Conservation (phyloP, 2,797 vertebrate species). For the Catharus ustulatus region DNA sequence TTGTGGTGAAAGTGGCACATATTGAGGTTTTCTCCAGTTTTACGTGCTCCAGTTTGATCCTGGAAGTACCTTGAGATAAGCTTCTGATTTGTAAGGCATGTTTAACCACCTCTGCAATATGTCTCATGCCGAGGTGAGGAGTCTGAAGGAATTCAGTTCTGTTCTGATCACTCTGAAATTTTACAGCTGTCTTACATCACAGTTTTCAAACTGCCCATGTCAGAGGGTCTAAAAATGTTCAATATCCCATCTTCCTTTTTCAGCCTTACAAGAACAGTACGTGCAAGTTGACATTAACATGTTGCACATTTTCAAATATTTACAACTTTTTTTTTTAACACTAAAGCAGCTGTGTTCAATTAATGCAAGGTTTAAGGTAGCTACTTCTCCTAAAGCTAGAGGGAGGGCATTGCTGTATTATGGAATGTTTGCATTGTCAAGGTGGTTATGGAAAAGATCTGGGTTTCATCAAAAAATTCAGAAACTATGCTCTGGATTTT, state of each 20-base stretch:
- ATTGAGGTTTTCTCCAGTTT: neutral
- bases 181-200: neutral
- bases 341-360: neutral
- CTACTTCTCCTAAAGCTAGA: neutral
- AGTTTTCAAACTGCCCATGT: neutral
- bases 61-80: neutral
- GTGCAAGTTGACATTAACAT: rapidly evolving
- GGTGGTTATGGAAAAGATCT: neutral
- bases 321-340: neutral
- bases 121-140: neutral
- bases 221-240: neutral
- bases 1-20: neutral
- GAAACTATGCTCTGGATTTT: neutral
- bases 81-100: neutral
- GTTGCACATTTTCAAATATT: neutral
- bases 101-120: neutral
- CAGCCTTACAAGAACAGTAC: neutral
- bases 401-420: neutral
- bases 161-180: neutral
- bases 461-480: neutral
- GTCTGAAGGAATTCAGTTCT: neutral
- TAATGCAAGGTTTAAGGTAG: neutral
- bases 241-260: neutral
- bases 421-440: neutral
- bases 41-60: neutral